Conservation (phyloP, 2,113 vertebrate genomes). For the Phoxinus phoxinus region DNA sequence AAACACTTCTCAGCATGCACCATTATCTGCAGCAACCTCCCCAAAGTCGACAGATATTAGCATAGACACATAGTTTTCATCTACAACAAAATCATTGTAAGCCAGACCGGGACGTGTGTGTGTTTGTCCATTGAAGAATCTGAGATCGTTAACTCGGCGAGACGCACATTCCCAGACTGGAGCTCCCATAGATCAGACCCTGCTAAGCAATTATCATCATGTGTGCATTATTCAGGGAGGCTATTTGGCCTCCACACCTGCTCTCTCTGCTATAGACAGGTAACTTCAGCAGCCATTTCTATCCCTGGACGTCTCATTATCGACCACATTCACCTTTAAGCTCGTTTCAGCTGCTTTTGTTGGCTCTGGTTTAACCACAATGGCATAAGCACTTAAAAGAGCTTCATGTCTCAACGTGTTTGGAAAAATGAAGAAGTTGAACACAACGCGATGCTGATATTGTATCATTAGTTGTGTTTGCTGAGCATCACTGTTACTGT, state of each 20-base stretch:
- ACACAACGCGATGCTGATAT: neutral
- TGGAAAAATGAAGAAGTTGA: neutral
- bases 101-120: neutral
- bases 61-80: neutral
- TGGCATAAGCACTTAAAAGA: neutral
- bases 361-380: neutral
- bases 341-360: neutral
- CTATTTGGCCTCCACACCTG: constrained; percentile 36
- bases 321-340: constrained; percentile 14
- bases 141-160: constrained; percentile 37
- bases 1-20: constrained; percentile 4
- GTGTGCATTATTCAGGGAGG: constrained; percentile 13
- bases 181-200: constrained; percentile 34
- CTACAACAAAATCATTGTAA: neutral
- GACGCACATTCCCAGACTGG: constrained; percentile 39
- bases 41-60: constrained; percentile 11
- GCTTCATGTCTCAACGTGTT: neutral
- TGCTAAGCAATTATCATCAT: constrained; percentile 49
- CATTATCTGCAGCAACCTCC: neutral
- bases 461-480: neutral
- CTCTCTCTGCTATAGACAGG: constrained; percentile 23
- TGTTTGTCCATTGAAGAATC: constrained; percentile 31
- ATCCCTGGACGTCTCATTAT: constrained; percentile 41
- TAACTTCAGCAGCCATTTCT: constrained; percentile 2
- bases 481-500: neutral